Base-by-base conservation (phyloP, 2,113 vertebrate species). In the Grantiella picta region DNA sequence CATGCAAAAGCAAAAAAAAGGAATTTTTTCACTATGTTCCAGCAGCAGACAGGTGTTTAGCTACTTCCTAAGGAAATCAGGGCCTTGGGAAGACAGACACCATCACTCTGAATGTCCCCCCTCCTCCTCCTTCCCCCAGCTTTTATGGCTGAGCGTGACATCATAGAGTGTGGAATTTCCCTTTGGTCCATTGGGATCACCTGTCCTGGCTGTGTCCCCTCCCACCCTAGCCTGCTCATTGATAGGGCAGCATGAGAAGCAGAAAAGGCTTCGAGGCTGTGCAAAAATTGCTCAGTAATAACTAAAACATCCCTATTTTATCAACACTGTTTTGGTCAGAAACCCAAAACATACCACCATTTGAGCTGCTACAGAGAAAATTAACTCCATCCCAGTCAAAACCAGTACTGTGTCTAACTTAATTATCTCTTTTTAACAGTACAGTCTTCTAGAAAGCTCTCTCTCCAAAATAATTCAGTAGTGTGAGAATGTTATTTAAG, bases 101-200 rank as follows among this genome's bases (percentile, higher is more conserved):
- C 9, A 1, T 19, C 53, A 61, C 6, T 44, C 45, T 11, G 16
- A 75, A 50, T 11, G 21, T 59, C 4, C 2, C 2, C 3, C 1
- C 10, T 36, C 11, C 15, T 54, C 25, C 31, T 38, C 28, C n/a
- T 70, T 60, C 16, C 19, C 23, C 10, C 31, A 50, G 18, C 2
- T 33, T 68, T 92, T 22, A 10, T 14, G 38, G 36, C 45, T 50
- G 33, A 77, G 7, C 24, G 24, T 12, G 28, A 24, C 21, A 50
- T 16, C 40, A 31, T 0, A 24, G 15, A 42, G 12, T 24, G 8
- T 53, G 54, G 25, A 57, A 36, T 24, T 59, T 13, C 54, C 36
- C n/a, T 63, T 82, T 31, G 42, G 38, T 33, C 47, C 23, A 7
- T 7, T 72, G 31, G 20, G 12, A 40, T n/a, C 19, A 15, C 18